Evolutionary conservation across 1,140 invertebrate genomes (phyloP).

Genomic region (Coboldia fuscipes): DNA sequence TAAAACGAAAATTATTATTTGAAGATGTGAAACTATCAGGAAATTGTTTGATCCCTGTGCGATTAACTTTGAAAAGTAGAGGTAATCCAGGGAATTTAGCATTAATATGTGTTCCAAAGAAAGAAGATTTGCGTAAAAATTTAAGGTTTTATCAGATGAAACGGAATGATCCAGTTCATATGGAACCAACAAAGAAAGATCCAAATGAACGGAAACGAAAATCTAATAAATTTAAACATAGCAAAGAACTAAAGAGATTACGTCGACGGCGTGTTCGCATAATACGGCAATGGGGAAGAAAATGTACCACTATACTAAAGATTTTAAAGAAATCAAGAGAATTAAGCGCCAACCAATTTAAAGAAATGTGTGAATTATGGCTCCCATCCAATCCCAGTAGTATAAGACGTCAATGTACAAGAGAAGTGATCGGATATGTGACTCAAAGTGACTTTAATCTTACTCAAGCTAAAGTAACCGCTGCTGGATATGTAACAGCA

Average conservation of each 20-base stretch:
- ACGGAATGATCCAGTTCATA: conserved; percentile 19
- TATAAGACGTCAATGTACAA: conserved; percentile 34
- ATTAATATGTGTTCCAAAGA: conserved; percentile 38
- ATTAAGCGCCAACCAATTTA: conserved; percentile 26
- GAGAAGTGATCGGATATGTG: conserved; percentile 53
- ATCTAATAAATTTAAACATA: conserved; percentile 29
- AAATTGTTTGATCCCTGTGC: conserved; percentile 30
- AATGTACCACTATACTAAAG: conserved; percentile 15
- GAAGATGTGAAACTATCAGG: conserved; percentile 5
- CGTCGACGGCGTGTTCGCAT: conserved; percentile 28
- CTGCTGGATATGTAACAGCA: conserved; percentile 41
- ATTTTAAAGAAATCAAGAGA: conserved; percentile 14
- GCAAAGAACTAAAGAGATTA: conserved; percentile 30
- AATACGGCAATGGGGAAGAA: conserved; percentile 18
- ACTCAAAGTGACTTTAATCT: conserved; percentile 45
- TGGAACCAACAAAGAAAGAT: conserved; percentile 34
- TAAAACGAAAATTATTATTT: conserved; percentile 4
- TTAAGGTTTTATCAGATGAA: conserved; percentile 17
- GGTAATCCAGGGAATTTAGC: conserved; percentile 29
- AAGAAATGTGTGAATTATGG: conserved; percentile 43
- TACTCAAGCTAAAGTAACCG: conserved; percentile 34
- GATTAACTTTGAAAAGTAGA: conserved; percentile 22
- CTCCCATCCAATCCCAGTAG: conserved; percentile 28
- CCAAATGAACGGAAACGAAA: conserved; percentile 30
- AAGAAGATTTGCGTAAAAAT: conserved; percentile 26